Evolutionary conservation across 1,140 invertebrate genomes (phyloP), one percentile per base, ranked within the genome.

Genomic region (Macrocentrus cingulum): DNA sequence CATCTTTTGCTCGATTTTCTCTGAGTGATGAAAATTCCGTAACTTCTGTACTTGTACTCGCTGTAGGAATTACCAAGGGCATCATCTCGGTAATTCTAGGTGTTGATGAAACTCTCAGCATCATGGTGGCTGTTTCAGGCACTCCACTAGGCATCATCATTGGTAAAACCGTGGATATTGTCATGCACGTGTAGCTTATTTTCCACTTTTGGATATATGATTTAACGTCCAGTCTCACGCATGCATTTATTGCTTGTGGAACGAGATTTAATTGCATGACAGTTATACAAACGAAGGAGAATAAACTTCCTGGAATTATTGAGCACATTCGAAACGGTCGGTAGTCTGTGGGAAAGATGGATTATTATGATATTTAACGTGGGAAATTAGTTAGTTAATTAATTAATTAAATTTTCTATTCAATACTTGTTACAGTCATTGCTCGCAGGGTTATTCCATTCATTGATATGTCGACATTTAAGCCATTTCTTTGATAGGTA

Each of bases 271-370:
- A 51, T 16, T 69, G 64, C 19, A 72, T 49, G n/a, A 77, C 51
- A 11, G 70, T 67, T 2, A 66, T 36, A 22, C 74, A 78, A 2
- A 66, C 67, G 11, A 62, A 56, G 4, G 76, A 74, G 34, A 71
- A 78, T 16, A 71, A 16, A 20, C 71, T 65, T n/a, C 70, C 66
- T 2, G 76, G 74, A 49, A 77, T 56, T 1, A 55, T 4, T 0
- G 59, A 22, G 36, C 76, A 78, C 2, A 71, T 62, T 46, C 66
- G 68, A 0, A 72, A 62, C 1, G 64, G 56, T 19, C 59, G 64
- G 9, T 66, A 71, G 50, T 63, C 71, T 70, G 34, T n/a, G 63
- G 60, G 42, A 50, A 55, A 49, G 32, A 41, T 46, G 20, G 16
- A 50, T 15, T 29, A 29, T 45, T 11, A 20, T 29, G 25, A 5